These are phyloP conservation scores for Lysandra bellargus DNA, from an alignment of 2,888 invertebrate species.

Conservation along the genomic window DNA sequence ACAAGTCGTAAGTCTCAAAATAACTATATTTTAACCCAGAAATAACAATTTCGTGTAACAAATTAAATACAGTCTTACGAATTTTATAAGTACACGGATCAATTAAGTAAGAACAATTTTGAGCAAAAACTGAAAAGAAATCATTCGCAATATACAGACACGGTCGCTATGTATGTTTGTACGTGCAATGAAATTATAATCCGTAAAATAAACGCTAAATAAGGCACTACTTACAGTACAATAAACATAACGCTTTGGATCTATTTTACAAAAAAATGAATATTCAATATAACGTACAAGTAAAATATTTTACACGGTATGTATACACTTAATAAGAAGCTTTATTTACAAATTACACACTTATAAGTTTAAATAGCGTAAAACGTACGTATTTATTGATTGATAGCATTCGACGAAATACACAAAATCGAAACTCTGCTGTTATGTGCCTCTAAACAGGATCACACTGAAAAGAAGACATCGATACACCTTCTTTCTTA, in stretches of 20 bases:
- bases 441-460: background rate
- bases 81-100: conserved; percentile 78
- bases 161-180: conserved; percentile 49
- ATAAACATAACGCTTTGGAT: conserved; percentile 39
- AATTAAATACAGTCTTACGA: conserved; percentile 80
- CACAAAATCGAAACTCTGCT: background rate
- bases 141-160: conserved; percentile 67
- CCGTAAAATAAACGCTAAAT: conserved; percentile 47
- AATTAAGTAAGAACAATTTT: conserved; percentile 59
- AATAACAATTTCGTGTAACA: conserved; percentile 77
- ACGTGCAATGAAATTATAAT: conserved; percentile 35
- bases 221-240: conserved; percentile 62
- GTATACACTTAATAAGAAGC: conserved; percentile 18
- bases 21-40: conserved; percentile 77
- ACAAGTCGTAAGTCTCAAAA: conserved; percentile 61
- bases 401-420: background rate
- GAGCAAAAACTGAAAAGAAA: conserved; percentile 68
- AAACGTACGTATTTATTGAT: conserved; percentile 3
- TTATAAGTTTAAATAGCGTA: conserved; percentile 20
- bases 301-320: conserved; percentile 22
- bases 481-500: background rate
- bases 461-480: conserved; percentile 4
- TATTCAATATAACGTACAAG: conserved; percentile 17
- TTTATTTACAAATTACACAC: conserved; percentile 24
- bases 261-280: conserved; percentile 35